Evolutionary conservation across 2,888 invertebrate genomes (phyloP).

Genomic region (Operophtera brumata): DNA sequence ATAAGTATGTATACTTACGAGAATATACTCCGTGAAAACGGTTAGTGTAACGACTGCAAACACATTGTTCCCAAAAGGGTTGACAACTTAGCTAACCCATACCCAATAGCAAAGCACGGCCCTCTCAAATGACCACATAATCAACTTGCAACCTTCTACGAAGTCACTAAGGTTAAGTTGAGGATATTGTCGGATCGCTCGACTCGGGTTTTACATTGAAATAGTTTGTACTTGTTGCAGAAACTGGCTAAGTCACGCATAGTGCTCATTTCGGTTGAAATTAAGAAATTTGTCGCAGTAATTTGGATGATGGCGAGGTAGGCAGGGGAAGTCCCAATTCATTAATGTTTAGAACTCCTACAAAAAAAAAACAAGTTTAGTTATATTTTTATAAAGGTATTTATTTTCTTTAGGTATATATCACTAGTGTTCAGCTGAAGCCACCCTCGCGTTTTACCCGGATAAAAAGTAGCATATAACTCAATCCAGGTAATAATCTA

Average conservation of each 20-base stretch:
- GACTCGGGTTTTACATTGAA: constrained; percentile 40
- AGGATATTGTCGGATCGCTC: constrained; percentile 34
- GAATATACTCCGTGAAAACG: background rate
- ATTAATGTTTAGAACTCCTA: too few relatives aligned
- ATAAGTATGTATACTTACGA: too few relatives aligned
- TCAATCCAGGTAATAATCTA: too few relatives aligned
- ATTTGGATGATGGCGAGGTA: too few relatives aligned
- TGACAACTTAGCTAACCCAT: constrained; percentile 17
- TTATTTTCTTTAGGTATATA: too few relatives aligned
- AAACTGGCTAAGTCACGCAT: constrained; percentile 7
- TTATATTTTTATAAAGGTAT: too few relatives aligned
- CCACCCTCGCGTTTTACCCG: too few relatives aligned
- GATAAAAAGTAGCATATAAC: too few relatives aligned
- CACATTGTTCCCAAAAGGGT: constrained; percentile 23
- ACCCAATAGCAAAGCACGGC: constrained; percentile 26
- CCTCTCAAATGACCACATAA: constrained; percentile 31
- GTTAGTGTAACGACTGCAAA: background rate
- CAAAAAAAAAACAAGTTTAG: too few relatives aligned
- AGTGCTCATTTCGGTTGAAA: background rate
- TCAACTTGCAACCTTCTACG: constrained; percentile 40
- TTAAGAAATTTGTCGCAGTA: too few relatives aligned
- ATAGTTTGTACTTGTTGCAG: constrained; percentile 37
- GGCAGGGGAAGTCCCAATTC: too few relatives aligned
- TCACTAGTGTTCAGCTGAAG: too few relatives aligned
- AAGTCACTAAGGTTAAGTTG: constrained; percentile 33